These are phyloP conservation scores for Bos javanicus DNA, from an alignment of 2,113 vertebrate species.

Conservation along the genomic window DNA sequence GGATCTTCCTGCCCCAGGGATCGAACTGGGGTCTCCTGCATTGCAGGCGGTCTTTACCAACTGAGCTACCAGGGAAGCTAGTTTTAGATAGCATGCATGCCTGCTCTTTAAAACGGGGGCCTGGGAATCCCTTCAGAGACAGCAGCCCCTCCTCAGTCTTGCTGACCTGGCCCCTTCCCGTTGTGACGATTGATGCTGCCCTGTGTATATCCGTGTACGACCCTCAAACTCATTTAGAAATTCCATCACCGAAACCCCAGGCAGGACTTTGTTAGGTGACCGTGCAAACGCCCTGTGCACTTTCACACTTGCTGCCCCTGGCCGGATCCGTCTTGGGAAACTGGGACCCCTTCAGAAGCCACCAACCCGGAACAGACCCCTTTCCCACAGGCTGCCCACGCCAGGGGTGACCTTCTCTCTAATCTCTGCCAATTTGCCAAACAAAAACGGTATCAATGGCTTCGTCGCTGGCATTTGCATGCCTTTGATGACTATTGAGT, in stretches of 20 bases:
- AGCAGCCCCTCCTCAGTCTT: rapidly evolving
- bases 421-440: conserved; percentile 5
- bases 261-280: rapidly evolving
- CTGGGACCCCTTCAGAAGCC: rapidly evolving
- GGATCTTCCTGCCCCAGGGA: background rate
- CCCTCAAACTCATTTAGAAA: background rate
- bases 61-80: background rate
- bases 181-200: rapidly evolving
- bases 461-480: background rate
- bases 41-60: background rate
- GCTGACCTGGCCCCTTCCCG: rapidly evolving
- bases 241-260: rapidly evolving
- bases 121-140: rapidly evolving
- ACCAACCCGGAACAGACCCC: rapidly evolving
- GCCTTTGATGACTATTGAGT: background rate
- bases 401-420: background rate
- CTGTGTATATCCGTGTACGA: rapidly evolving
- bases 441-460: background rate
- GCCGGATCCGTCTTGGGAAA: background rate
- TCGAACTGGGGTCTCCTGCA: background rate
- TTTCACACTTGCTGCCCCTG: rapidly evolving
- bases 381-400: background rate
- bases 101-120: rapidly evolving
- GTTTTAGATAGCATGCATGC: background rate
- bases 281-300: rapidly evolving